These are phyloP conservation scores for Semicossyphus pulcher DNA, from an alignment of 2,113 vertebrate species.

Conservation along the genomic window DNA sequence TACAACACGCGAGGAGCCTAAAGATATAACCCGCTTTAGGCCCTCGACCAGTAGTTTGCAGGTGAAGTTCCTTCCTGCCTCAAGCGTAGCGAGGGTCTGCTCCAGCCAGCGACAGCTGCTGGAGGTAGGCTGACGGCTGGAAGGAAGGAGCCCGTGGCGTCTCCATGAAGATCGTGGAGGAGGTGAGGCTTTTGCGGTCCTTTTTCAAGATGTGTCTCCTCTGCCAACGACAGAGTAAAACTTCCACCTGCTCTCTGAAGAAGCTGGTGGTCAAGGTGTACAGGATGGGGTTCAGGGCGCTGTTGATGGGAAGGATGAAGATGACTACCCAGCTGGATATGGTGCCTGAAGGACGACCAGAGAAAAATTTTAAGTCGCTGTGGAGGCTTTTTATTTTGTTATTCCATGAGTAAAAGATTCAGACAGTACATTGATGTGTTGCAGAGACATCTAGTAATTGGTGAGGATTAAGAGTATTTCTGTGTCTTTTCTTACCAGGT, in stretches of 20 bases:
- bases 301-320: constrained; percentile 88
- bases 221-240: constrained; percentile 81
- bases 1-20: background rate
- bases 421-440: too few species aligned
- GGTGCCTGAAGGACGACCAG: constrained; percentile 72
- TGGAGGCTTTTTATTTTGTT: background rate
- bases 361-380: background rate
- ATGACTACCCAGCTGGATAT: constrained; percentile 86
- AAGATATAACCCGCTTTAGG: background rate
- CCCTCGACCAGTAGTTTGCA: background rate
- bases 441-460: too few species aligned
- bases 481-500: constrained; percentile 70
- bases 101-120: constrained; percentile 66
- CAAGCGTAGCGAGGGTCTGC: constrained; percentile 76
- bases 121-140: constrained; percentile 70
- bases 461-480: too few species aligned
- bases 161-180: constrained; percentile 78
- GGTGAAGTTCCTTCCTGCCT: constrained; percentile 8
- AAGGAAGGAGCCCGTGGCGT: constrained; percentile 34
- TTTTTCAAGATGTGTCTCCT: constrained; percentile 77
- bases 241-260: constrained; percentile 88
- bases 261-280: constrained; percentile 87
- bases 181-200: constrained; percentile 78
- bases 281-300: constrained; percentile 87
- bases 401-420: background rate